A percentile compares a stretch with the other conserved stretches of the same genome.
Evolutionary conservation across 2,888 invertebrate genomes (phyloP).

Genomic region (Sycophila texana): DNA sequence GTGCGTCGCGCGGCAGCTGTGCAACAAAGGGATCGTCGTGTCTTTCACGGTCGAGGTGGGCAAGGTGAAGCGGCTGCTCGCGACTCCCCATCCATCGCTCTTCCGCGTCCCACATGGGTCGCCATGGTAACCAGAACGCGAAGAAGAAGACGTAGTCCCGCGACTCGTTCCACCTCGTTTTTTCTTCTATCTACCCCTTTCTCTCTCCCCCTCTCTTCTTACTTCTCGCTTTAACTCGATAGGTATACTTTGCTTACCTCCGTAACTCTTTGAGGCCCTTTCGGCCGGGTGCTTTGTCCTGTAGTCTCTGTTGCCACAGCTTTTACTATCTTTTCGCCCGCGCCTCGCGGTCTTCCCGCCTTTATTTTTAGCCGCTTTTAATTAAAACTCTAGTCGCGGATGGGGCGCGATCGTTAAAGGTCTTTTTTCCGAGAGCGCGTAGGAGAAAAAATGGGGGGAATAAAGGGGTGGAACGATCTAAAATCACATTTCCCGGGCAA

Average conservation of each 20-base stretch:
- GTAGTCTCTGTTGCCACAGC: not conserved
- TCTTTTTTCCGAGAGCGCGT: not conserved
- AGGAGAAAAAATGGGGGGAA: not conserved
- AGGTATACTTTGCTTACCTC: constrained; percentile 18
- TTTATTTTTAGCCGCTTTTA: constrained; percentile 3
- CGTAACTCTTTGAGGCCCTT: not conserved
- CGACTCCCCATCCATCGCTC: constrained; percentile 2
- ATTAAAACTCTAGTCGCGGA: constrained; percentile 4
- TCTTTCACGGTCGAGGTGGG: not conserved
- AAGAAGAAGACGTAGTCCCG: too few relatives aligned
- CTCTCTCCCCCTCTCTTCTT: constrained; percentile 1
- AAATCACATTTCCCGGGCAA: constrained; percentile 15
- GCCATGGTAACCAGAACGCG: constrained; percentile 5
- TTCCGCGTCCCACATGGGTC: constrained; percentile 5
- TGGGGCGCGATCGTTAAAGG: not conserved
- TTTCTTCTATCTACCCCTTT: not conserved
- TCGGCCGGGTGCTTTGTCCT: not conserved
- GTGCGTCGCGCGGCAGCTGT: too few relatives aligned
- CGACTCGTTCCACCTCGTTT: not conserved
- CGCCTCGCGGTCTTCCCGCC: too few relatives aligned
- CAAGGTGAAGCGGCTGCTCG: not conserved
- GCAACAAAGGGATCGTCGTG: too few relatives aligned
- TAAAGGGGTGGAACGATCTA: not conserved
- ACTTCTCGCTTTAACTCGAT: constrained; percentile 15
- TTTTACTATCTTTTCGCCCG: not conserved